A percentile compares a stretch with the other conserved stretches of the same genome.
phyloP scores from a whole-genome alignment of 2,113 vertebrate species.

The Plotosus lineatus region DNA sequence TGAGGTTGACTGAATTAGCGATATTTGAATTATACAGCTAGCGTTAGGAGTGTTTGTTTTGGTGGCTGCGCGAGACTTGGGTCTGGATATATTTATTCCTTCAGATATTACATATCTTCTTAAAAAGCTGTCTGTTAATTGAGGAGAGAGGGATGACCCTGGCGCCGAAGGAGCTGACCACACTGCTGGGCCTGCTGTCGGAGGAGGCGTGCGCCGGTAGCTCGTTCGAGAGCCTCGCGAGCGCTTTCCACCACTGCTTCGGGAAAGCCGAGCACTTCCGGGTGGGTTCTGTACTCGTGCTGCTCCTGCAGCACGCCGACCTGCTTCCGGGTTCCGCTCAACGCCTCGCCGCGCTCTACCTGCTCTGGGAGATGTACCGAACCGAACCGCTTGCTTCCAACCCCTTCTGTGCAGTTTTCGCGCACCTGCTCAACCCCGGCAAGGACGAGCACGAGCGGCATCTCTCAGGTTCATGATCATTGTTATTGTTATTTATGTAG shows the following conservation, averaged over 20 bases:
- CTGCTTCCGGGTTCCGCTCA: constrained; percentile 91
- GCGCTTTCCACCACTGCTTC: constrained; percentile 94
- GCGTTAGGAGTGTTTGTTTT: background rate
- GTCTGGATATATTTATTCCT: background rate
- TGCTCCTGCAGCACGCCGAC: constrained; percentile 96
- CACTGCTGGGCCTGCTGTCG: constrained; percentile 92
- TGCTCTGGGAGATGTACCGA: constrained; percentile 99
- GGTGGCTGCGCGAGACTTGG: background rate
- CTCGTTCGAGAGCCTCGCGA: constrained; percentile 92
- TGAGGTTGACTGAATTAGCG: too few species aligned
- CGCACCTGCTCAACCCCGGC: constrained; percentile 93
- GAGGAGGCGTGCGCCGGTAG: constrained; percentile 88
- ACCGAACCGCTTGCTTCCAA: constrained; percentile 95
- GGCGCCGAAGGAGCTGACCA: constrained; percentile 90
- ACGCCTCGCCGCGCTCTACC: constrained; percentile 94
- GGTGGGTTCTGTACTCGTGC: constrained; percentile 90
- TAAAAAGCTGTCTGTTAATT: background rate
- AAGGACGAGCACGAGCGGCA: constrained; percentile 84
- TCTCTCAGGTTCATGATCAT: constrained; percentile 80
- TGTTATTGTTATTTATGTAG: too few species aligned
- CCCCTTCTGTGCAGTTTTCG: constrained; percentile 95
- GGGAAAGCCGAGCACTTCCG: constrained; percentile 94
- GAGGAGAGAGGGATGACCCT: constrained; percentile 78
- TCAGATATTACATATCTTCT: background rate
- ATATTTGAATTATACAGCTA: background rate